Conservation (phyloP, 2,888 invertebrate species). For the Meta bourneti region DNA sequence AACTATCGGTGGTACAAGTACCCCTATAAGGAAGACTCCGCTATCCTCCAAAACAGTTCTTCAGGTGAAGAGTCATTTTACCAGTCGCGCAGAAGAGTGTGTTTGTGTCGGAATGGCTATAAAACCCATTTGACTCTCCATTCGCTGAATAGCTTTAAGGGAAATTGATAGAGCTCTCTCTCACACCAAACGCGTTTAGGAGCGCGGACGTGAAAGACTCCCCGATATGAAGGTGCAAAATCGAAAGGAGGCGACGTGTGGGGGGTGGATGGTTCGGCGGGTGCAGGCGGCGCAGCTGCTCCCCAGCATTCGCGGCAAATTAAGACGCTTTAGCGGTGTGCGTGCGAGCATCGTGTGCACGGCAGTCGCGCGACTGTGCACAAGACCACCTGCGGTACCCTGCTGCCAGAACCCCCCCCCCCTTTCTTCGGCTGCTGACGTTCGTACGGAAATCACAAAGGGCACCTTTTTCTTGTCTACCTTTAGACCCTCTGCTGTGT, state of each 20-base stretch:
- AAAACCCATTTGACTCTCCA: too few species aligned
- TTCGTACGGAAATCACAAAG: neutral
- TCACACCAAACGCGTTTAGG: neutral
- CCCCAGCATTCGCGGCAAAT: constrained; percentile 41
- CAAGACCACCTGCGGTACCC: neutral
- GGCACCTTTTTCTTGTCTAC: neutral
- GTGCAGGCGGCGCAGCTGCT: constrained; percentile 38
- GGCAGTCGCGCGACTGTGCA: constrained; percentile 51
- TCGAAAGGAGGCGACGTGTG: neutral
- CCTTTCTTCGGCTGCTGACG: too few species aligned
- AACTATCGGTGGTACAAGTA: too few species aligned
- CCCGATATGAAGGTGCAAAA: constrained; percentile 24
- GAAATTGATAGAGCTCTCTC: constrained; percentile 1
- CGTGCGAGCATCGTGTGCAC: constrained; percentile 56
- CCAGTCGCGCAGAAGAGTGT: too few species aligned
- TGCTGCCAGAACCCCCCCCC: neutral
- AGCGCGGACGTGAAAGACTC: neutral
- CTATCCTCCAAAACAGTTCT: too few species aligned
- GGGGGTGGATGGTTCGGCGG: neutral
- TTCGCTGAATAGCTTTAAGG: neutral
- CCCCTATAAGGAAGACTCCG: too few species aligned
- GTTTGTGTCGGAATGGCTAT: too few species aligned
- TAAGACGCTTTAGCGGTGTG: constrained; percentile 67
- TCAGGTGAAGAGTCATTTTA: too few species aligned
- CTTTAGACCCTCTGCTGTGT: too few species aligned